phyloP scores from a whole-genome alignment of 2,888 invertebrate genomes.

The Tenodera sinensis region DNA sequence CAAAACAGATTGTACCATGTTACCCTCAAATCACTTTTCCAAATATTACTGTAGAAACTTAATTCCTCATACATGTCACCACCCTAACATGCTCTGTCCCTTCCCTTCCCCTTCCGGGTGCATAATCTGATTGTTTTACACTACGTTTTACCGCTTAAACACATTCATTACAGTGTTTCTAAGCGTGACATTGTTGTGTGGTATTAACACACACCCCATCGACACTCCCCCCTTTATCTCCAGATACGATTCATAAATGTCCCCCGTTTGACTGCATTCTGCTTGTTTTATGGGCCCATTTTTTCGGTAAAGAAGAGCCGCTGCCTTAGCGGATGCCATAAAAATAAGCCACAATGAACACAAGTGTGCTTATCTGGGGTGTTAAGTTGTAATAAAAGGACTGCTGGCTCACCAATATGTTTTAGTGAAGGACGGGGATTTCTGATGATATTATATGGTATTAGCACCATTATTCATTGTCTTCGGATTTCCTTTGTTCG shows the following conservation, averaged over 20 bases:
- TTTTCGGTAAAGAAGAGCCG: not conserved
- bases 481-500: too few relatives aligned
- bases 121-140: not conserved
- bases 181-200: not conserved
- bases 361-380: not conserved
- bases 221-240: not conserved
- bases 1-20: not conserved
- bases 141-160: not conserved
- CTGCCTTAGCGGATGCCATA: not conserved
- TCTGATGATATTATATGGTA: too few relatives aligned
- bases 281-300: not conserved
- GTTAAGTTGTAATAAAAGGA: not conserved
- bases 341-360: not conserved
- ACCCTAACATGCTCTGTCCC: not conserved
- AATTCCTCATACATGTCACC: not conserved
- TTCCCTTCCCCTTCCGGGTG: not conserved
- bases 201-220: not conserved
- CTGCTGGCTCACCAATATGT: not conserved
- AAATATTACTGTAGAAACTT: not conserved
- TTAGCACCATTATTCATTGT: too few relatives aligned
- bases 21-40: not conserved
- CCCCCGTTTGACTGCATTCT: not conserved
- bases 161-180: not conserved
- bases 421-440: not conserved
- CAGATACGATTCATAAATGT: not conserved